Base-by-base conservation (phyloP, 2,113 vertebrate species). In the Galeopterus variegatus region DNA sequence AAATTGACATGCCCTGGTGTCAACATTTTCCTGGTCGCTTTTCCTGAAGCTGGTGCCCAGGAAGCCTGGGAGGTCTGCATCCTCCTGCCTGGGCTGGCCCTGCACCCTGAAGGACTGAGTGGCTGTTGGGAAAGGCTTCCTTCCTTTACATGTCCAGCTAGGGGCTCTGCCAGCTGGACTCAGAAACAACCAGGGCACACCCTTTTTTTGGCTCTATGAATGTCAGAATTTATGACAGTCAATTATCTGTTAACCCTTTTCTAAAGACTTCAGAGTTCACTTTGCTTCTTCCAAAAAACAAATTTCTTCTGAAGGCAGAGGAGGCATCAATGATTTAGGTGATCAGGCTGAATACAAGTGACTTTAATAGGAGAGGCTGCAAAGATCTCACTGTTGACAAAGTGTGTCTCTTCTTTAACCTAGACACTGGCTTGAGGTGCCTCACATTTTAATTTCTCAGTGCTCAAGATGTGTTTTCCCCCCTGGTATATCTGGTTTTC, bases 241-340 rank as follows among this genome's bases (percentile, higher is more conserved):
- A 81, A 50, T 26, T 41, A 13, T 75, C 67, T 77, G 13, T 28
- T 62, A 50, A 87, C 36, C 50, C 41, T 75, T 90, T 76, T 14
- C n/a, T 76, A 75, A 0, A 69, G 50, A 23, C 52, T 69, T 58
- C 4, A 26, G 26, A 64, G 41, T 54, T 67, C 24, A 41, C 11
- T 80, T 45, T 28, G 33, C 9, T 85, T 23, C 33, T 88, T 79
- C 72, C 62, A n/a, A 26, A 82, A 91, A 52, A 1, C 14, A 70
- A 41, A 18, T 75, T 87, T 67, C 33, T 69, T 81, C 70, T 52
- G 50, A 80, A 81, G 24, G 65, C 36, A 67, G 80, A 92, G 31
- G 45, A 65, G 85, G 10, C 23, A 41, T 75, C 33, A 33, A 36
- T 33, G 48, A 72, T 64, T 80, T 31, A 41, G 81, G 33, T 67